phyloP scores from a whole-genome alignment of 2,888 invertebrate species.

The Eupeodes latifasciatus region DNA sequence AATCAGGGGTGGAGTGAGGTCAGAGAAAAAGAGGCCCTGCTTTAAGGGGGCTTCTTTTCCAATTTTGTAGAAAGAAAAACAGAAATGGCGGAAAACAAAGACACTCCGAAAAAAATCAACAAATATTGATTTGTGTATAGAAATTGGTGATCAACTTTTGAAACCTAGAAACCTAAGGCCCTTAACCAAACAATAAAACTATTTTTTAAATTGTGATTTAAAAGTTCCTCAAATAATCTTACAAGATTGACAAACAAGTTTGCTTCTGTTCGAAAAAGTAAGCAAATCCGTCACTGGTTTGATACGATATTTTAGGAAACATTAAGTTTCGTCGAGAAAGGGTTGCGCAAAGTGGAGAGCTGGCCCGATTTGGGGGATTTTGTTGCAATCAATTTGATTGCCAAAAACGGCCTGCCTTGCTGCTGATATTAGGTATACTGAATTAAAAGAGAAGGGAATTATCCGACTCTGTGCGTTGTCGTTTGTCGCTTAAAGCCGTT shows the following conservation, averaged over 20 bases:
- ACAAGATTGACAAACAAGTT: too few species aligned
- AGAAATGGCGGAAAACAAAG: too few species aligned
- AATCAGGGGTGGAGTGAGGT: not conserved
- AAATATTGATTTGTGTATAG: too few species aligned
- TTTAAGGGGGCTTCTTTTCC: too few species aligned
- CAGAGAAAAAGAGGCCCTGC: not conserved
- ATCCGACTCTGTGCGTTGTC: not conserved
- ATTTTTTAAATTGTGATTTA: too few species aligned
- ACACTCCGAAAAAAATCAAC: too few species aligned
- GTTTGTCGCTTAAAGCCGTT: slow-evolving; percentile 9
- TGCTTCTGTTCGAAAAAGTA: not conserved
- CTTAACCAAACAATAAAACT: too few species aligned
- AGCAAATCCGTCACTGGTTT: not conserved
- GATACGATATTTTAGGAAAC: slow-evolving; percentile 53
- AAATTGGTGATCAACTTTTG: too few species aligned
- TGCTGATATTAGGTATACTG: not conserved
- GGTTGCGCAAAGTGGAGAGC: slow-evolving; percentile 12
- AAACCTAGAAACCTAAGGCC: too few species aligned
- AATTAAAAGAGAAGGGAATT: not conserved
- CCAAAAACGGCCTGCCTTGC: slow-evolving; percentile 39
- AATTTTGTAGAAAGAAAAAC: too few species aligned
- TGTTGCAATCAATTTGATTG: slow-evolving; percentile 65
- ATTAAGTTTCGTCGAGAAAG: not conserved
- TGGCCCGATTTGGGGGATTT: slow-evolving; percentile 38
- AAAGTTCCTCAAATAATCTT: too few species aligned